These are phyloP conservation scores for Drosophila longiperda DNA, from an alignment of 2,888 invertebrate genomes.

Conservation along the genomic window DNA sequence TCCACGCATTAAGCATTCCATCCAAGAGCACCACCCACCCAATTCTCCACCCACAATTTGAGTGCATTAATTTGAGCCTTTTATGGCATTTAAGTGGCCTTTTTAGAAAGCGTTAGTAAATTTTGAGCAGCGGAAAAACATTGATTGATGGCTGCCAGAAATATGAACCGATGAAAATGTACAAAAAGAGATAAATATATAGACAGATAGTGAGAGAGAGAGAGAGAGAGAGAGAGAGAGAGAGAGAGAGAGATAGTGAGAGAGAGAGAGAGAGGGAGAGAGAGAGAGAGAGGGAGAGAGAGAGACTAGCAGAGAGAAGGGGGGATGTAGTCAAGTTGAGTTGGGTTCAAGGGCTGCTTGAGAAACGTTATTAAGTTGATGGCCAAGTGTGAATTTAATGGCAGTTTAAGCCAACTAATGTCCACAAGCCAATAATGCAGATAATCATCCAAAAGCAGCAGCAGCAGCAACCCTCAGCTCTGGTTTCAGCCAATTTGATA, in stretches of 20 bases:
- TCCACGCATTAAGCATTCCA: constrained; percentile 30
- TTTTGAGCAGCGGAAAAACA: constrained; percentile 18
- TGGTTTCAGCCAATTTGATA: neutral
- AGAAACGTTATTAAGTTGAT: constrained; percentile 1
- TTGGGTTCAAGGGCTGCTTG: constrained; percentile 20
- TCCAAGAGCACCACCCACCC: neutral
- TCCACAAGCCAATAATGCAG: constrained; percentile 3
- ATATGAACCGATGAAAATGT: constrained; percentile 47
- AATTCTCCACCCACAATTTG: constrained; percentile 33
- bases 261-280: neutral
- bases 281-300: neutral
- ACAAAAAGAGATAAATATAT: constrained; percentile 7
- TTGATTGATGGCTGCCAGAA: constrained; percentile 72
- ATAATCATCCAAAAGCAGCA: neutral
- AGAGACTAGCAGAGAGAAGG: neutral
- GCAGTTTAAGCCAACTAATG: constrained; percentile 24
- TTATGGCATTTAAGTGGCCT: constrained; percentile 72
- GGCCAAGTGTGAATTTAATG: constrained; percentile 21
- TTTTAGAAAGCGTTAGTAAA: constrained; percentile 20
- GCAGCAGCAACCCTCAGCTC: neutral
- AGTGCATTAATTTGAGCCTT: constrained; percentile 79
- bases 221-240: neutral
- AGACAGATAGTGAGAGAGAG: neutral
- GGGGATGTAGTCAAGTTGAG: neutral
- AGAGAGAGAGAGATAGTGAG: neutral